These are phyloP conservation scores for Sarcophaga subvicina DNA, from an alignment of 2,888 invertebrate genomes.

Conservation along the genomic window DNA sequence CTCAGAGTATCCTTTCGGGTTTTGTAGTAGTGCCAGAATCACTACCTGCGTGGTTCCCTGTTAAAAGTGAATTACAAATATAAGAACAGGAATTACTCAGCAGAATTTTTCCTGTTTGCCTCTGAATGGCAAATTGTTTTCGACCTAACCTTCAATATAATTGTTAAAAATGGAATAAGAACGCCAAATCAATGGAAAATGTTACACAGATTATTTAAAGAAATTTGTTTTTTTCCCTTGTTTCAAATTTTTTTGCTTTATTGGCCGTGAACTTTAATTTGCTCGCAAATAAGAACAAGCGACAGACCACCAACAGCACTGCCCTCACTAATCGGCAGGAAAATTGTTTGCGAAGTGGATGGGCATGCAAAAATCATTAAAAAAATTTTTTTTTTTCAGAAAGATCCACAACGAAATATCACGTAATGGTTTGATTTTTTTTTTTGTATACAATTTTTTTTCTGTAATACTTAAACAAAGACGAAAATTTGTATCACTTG, in stretches of 20 bases:
- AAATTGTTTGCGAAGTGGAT: too few relatives aligned
- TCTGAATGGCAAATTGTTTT: too few relatives aligned
- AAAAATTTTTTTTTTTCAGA: background rate
- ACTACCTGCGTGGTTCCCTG: too few relatives aligned
- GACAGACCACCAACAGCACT: slow-evolving; percentile 5
- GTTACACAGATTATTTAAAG: slow-evolving; percentile 33
- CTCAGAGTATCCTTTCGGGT: too few relatives aligned
- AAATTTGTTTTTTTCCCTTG: slow-evolving; percentile 23
- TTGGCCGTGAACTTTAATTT: slow-evolving; percentile 63
- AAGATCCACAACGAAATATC: slow-evolving; percentile 3
- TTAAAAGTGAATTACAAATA: too few relatives aligned
- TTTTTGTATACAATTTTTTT: background rate
- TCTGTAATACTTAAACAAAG: slow-evolving; percentile 8
- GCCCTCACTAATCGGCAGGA: background rate
- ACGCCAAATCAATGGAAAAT: slow-evolving; percentile 31
- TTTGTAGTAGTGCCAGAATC: too few relatives aligned
- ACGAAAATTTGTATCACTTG: background rate
- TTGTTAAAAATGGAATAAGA: background rate
- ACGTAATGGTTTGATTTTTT: slow-evolving; percentile 1
- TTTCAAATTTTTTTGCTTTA: background rate
- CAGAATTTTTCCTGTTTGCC: too few relatives aligned
- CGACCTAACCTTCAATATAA: background rate
- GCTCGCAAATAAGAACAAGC: background rate
- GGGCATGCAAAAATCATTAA: background rate
- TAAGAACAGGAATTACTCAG: too few relatives aligned